Evolutionary conservation across 2,113 vertebrate species (phyloP).

Genomic region (Corvus cornix): DNA sequence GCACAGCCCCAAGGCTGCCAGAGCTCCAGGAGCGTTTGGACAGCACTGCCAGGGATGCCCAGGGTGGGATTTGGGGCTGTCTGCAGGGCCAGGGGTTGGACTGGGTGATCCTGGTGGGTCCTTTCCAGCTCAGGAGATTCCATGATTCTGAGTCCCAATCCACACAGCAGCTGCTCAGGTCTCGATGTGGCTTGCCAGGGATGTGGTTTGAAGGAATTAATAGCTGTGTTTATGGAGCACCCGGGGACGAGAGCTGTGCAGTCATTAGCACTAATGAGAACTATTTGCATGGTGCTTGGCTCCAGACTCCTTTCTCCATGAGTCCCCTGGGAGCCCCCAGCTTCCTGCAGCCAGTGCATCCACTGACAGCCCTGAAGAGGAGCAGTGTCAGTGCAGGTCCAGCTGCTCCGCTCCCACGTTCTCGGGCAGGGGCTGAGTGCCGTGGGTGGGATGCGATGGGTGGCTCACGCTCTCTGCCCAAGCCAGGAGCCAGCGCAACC

Average conservation of each 20-base stretch:
- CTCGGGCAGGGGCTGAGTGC: accelerated
- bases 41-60: accelerated
- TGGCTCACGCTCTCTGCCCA: accelerated
- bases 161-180: not conserved
- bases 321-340: not conserved
- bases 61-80: not conserved
- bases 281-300: not conserved
- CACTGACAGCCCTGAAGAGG: not conserved
- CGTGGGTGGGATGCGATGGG: accelerated
- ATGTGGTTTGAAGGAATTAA: slow-evolving; percentile 14
- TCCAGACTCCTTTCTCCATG: not conserved
- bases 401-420: accelerated
- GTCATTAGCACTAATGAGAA: slow-evolving; percentile 17
- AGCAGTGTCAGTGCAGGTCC: accelerated
- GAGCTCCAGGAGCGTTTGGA: not conserved
- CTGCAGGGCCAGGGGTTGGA: not conserved
- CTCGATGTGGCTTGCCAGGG: not conserved
- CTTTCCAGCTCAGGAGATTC: not conserved
- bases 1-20: not conserved
- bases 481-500: not conserved
- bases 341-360: not conserved
- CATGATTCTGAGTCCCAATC: not conserved
- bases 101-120: not conserved
- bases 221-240: not conserved
- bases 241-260: not conserved